Evolutionary conservation across 2,113 vertebrate species (phyloP).

Genomic region (Axis porcinus): DNA sequence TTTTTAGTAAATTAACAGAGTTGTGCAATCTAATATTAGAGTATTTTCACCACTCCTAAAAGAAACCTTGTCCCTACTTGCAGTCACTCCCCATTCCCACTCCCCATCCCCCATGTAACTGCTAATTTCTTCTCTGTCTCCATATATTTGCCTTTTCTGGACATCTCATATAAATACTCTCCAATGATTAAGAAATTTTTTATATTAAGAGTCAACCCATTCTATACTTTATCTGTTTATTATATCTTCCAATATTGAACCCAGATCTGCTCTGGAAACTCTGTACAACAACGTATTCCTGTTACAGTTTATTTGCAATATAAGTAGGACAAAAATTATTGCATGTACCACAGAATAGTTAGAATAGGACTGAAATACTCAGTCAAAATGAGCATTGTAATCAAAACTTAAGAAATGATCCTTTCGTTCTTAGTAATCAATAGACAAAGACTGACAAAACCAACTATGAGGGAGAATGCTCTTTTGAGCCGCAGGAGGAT

Average conservation of each 20-base stretch:
- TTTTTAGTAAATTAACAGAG: background rate
- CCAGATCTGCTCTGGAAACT: background rate
- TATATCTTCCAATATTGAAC: background rate
- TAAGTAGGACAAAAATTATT: background rate
- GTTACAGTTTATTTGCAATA: background rate
- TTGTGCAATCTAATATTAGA: background rate
- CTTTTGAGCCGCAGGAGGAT: background rate
- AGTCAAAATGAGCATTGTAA: background rate
- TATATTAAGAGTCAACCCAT: background rate
- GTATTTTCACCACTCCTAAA: background rate
- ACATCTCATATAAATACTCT: background rate
- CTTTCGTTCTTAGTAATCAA: background rate
- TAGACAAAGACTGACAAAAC: background rate
- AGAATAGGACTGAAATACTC: background rate
- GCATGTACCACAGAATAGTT: background rate
- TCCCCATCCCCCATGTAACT: background rate
- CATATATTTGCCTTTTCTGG: background rate
- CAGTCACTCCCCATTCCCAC: background rate
- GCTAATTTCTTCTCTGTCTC: background rate
- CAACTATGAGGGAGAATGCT: background rate
- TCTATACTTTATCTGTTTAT: background rate
- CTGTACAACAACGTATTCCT: background rate
- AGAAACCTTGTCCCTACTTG: background rate
- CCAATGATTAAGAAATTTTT: background rate
- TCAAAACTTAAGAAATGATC: background rate